phyloP scores from a whole-genome alignment of 2,797 vertebrate genomes.

The Tokudaia muenninki region DNA sequence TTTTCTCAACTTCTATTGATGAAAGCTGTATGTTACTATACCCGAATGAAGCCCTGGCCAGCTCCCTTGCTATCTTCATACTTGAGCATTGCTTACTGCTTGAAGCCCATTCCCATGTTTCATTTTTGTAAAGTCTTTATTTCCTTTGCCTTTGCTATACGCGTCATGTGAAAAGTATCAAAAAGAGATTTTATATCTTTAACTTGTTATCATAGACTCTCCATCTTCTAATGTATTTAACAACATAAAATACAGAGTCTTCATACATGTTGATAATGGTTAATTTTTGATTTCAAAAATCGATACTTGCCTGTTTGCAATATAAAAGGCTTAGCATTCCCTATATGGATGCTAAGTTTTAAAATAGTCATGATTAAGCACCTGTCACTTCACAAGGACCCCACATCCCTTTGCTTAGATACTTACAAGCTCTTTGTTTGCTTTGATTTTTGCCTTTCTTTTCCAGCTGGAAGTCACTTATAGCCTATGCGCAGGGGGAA shows the following conservation, averaged over 20 bases:
- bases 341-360: neutral
- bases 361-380: neutral
- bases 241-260: neutral
- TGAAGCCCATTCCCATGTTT: neutral
- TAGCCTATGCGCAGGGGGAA: conserved; percentile 56
- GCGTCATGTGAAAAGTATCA: neutral
- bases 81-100: neutral
- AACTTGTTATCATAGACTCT: neutral
- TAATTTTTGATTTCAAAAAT: neutral
- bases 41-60: neutral
- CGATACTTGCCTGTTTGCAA: neutral
- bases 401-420: neutral
- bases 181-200: neutral
- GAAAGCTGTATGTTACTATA: neutral
- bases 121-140: neutral
- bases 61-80: neutral
- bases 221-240: neutral
- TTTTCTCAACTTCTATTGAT: neutral
- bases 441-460: neutral
- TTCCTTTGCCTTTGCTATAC: neutral
- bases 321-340: neutral
- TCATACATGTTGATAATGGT: neutral
- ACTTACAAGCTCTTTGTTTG: conserved; percentile 55
- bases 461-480: conserved; percentile 60
- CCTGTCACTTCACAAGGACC: neutral